Conservation (phyloP, 2,888 invertebrate species). For the Linnaemya vulpina region DNA sequence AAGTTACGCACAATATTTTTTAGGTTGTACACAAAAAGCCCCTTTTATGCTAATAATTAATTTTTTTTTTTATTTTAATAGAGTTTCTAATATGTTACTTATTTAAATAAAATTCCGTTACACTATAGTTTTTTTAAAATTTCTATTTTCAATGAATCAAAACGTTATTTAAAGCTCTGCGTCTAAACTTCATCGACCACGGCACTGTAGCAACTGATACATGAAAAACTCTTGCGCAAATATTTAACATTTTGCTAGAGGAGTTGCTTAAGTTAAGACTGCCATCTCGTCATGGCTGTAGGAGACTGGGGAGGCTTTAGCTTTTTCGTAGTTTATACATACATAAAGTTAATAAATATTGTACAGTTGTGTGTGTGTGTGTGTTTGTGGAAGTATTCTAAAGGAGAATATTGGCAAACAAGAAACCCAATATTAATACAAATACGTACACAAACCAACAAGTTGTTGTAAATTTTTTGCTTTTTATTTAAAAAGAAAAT, state of each 20-base stretch:
- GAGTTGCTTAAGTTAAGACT: slow-evolving; percentile 44
- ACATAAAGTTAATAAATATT: slow-evolving; percentile 40
- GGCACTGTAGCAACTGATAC: slow-evolving; percentile 69
- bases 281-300: slow-evolving; percentile 32
- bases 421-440: slow-evolving; percentile 1
- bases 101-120: slow-evolving; percentile 38
- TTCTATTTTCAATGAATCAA: not conserved
- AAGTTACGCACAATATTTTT: slow-evolving; percentile 28
- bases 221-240: slow-evolving; percentile 71
- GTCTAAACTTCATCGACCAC: slow-evolving; percentile 67
- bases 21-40: slow-evolving; percentile 6
- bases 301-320: slow-evolving; percentile 10
- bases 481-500: no score
- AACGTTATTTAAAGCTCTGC: slow-evolving; percentile 8
- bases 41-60: not conserved
- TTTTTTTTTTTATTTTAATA: slow-evolving; percentile 7
- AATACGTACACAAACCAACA: slow-evolving; percentile 56
- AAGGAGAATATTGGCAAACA: slow-evolving; percentile 23
- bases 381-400: slow-evolving; percentile 3
- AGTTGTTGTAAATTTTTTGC: slow-evolving; percentile 60
- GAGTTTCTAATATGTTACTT: slow-evolving; percentile 23
- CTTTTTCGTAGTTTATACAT: slow-evolving; percentile 19
- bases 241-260: slow-evolving; percentile 66
- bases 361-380: slow-evolving; percentile 24
- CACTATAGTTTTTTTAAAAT: slow-evolving; percentile 21